Evolutionary conservation across 92 coral and sea anemone species (phyloP).

Genomic region (Zoanthus sansibaricus): DNA sequence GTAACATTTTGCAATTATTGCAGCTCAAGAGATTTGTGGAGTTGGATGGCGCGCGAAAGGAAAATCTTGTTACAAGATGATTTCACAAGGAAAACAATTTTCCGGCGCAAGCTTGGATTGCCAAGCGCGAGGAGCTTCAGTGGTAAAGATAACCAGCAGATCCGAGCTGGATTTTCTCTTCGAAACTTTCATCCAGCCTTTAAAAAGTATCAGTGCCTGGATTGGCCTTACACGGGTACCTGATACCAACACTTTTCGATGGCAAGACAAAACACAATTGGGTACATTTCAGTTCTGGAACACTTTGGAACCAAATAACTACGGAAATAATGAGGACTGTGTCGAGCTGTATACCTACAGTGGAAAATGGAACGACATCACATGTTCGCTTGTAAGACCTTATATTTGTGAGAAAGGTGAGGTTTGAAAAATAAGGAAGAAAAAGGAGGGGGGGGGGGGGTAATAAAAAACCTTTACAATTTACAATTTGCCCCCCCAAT

Average conservation of each 20-base stretch:
- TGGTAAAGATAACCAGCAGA: constrained; percentile 51
- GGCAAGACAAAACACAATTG: constrained; percentile 27
- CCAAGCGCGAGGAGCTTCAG: constrained; percentile 35
- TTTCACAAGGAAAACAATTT: constrained; percentile 50
- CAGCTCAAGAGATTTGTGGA: constrained; percentile 69
- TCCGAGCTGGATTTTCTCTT: constrained; percentile 65
- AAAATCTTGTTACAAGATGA: constrained; percentile 69
- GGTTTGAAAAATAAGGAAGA: not conserved
- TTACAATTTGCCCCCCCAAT: no score
- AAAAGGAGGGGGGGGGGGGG: no score
- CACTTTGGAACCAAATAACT: constrained; percentile 55
- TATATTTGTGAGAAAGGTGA: constrained; percentile 69
- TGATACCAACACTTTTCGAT: constrained; percentile 15
- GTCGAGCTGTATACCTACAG: constrained; percentile 57
- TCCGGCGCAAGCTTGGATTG: constrained; percentile 56
- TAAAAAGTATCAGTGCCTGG: constrained; percentile 69
- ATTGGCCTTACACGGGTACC: constrained; percentile 54
- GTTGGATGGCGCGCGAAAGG: constrained; percentile 70
- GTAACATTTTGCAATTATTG: not conserved
- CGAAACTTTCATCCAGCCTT: constrained; percentile 61
- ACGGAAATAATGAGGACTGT: constrained; percentile 52
- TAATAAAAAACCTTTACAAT: no score
- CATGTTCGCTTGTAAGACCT: constrained; percentile 53
- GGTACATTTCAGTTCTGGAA: constrained; percentile 52
- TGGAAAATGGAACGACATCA: constrained; percentile 69